phyloP scores from a whole-genome alignment of 2,113 vertebrate species.

The Edolisoma coerulescens region DNA sequence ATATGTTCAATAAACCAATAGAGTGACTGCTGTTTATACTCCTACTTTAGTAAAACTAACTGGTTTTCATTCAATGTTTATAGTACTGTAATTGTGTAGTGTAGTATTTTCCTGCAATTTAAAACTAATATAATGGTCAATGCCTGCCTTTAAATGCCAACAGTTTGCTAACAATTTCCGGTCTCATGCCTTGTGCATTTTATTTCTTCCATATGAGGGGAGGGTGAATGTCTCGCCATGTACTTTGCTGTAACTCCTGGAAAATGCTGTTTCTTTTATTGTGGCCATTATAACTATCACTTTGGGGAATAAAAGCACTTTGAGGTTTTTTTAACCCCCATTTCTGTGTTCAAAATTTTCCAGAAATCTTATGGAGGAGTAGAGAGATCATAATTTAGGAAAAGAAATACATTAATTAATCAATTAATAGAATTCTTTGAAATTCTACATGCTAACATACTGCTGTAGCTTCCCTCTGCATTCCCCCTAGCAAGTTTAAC shows the following conservation, averaged over 20 bases:
- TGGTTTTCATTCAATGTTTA: constrained; percentile 55
- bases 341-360: background rate
- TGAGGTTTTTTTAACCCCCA: background rate
- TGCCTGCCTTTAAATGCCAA: constrained; percentile 30
- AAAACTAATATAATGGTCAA: constrained; percentile 42
- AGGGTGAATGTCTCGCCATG: background rate
- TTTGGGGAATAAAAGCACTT: background rate
- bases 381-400: background rate
- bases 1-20: constrained; percentile 59
- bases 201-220: background rate
- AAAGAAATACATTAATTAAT: background rate
- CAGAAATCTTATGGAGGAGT: background rate
- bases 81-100: constrained; percentile 16
- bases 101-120: constrained; percentile 24
- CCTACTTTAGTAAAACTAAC: constrained; percentile 48
- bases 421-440: background rate
- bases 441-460: background rate
- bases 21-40: constrained; percentile 47
- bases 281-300: background rate
- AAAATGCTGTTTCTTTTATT: background rate
- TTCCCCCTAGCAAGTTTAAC: background rate
- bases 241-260: background rate
- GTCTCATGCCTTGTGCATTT: background rate
- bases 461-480: background rate
- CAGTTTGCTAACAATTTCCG: constrained; percentile 48